Conservation (phyloP, 2,797 vertebrate species). For the Hirundo rustica region DNA sequence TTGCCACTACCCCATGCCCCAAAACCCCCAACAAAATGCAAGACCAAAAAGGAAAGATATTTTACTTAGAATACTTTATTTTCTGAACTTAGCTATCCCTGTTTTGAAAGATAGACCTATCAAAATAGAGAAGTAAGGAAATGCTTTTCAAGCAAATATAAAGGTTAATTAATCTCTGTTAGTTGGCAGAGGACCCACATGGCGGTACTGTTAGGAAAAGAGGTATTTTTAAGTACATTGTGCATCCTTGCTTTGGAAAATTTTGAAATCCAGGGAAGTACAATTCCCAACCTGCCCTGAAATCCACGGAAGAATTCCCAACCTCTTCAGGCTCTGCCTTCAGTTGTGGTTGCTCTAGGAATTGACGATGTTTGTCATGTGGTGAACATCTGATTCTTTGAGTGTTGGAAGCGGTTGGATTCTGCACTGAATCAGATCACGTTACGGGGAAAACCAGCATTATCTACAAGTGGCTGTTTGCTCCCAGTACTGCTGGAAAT, state of each 20-base stretch:
- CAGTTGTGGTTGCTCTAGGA: background rate
- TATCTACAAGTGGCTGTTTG: background rate
- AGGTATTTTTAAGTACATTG: background rate
- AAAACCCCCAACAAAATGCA: background rate
- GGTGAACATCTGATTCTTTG: background rate
- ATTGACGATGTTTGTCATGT: accelerated
- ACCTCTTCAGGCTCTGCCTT: background rate
- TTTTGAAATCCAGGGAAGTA: background rate
- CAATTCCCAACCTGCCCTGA: background rate
- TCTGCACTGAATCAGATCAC: background rate
- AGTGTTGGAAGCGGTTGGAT: background rate
- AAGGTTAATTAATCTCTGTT: background rate
- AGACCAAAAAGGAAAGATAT: background rate
- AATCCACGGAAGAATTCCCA: background rate
- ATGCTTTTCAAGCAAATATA: background rate
- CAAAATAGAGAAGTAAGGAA: background rate
- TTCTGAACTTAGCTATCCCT: background rate
- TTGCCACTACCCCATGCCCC: accelerated
- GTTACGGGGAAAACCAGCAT: background rate
- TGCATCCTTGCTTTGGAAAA: background rate
- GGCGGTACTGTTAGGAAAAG: background rate
- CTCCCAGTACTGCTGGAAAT: background rate
- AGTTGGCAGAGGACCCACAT: background rate
- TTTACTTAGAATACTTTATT: background rate
- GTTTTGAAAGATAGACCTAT: background rate